Evolutionary conservation across 2,113 vertebrate genomes (phyloP).

Genomic region (Megaceryle torquata): DNA sequence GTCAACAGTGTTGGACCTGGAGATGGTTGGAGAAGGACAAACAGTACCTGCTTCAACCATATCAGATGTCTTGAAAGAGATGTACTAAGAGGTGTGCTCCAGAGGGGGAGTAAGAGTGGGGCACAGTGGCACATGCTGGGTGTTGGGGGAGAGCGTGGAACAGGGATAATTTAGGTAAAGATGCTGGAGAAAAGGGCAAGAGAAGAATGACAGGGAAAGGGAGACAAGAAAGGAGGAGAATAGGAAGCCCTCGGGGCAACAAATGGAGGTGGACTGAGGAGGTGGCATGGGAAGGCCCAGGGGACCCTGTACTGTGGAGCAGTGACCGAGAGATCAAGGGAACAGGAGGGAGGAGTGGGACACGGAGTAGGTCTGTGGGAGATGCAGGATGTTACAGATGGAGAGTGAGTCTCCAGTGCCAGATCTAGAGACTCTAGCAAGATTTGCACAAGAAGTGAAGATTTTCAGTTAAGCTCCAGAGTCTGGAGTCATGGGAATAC

Average conservation of each 20-base stretch:
- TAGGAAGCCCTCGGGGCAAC: not conserved
- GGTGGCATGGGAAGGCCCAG: accelerated
- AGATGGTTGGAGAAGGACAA: not conserved
- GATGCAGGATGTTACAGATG: accelerated
- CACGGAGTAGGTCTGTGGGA: not conserved
- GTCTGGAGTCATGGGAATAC: not conserved
- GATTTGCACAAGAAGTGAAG: not conserved
- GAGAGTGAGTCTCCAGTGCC: not conserved
- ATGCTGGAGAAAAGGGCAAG: not conserved
- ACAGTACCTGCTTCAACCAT: not conserved
- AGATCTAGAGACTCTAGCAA: not conserved
- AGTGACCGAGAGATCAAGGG: not conserved
- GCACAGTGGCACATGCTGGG: not conserved
- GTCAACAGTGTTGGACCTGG: not conserved
- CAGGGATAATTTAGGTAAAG: not conserved
- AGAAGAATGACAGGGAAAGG: not conserved
- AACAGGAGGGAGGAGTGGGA: not conserved
- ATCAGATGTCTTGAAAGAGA: not conserved
- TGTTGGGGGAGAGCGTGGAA: not conserved
- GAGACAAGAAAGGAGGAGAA: not conserved
- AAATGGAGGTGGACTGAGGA: not conserved
- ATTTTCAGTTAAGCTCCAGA: not conserved
- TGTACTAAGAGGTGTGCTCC: not conserved
- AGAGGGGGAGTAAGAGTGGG: not conserved
- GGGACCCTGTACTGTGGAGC: not conserved